A percentile compares a stretch with the other conserved stretches of the same genome.
phyloP scores from a whole-genome alignment of 2,888 invertebrate species.

The Drosophila diplacantha region DNA sequence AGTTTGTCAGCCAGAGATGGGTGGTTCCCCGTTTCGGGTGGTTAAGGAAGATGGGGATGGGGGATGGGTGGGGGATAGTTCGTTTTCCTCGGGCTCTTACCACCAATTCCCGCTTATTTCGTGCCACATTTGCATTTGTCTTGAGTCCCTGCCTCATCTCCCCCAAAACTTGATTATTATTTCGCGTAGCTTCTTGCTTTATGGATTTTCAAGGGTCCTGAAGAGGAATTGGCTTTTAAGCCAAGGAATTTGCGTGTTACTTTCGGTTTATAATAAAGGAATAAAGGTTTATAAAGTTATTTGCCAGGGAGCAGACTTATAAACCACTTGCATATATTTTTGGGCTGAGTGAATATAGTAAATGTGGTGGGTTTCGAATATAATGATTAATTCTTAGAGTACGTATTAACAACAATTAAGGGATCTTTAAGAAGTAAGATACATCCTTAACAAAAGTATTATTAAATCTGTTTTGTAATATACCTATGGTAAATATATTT shows the following conservation, averaged over 20 bases:
- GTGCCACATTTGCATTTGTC: constrained; percentile 71
- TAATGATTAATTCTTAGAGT: too few relatives aligned
- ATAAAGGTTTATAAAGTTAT: not conserved
- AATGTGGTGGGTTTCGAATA: too few relatives aligned
- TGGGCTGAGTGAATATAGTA: not conserved
- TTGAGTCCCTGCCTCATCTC: too few relatives aligned
- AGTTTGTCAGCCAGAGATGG: constrained; percentile 68
- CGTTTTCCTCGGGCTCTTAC: constrained; percentile 7
- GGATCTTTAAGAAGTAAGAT: not conserved
- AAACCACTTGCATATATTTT: not conserved
- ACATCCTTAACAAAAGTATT: not conserved
- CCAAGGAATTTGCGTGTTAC: constrained; percentile 7
- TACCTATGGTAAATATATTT: not conserved
- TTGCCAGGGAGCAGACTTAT: too few relatives aligned
- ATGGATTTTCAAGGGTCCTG: constrained; percentile 9
- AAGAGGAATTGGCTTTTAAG: not conserved
- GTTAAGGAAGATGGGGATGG: constrained; percentile 5
- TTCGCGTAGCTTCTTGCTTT: constrained; percentile 41
- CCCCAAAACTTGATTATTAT: constrained; percentile 41
- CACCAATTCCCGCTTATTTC: constrained; percentile 43
- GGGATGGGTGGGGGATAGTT: constrained; percentile 55
- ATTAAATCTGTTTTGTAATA: not conserved
- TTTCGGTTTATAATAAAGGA: not conserved
- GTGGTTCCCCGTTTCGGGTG: constrained; percentile 39
- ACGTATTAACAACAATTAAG: too few relatives aligned